A percentile compares a stretch with the other conserved stretches of the same genome.
These are phyloP conservation scores for Plutella xylostella DNA, from an alignment of 2,888 invertebrate species.

Conservation along the genomic window DNA sequence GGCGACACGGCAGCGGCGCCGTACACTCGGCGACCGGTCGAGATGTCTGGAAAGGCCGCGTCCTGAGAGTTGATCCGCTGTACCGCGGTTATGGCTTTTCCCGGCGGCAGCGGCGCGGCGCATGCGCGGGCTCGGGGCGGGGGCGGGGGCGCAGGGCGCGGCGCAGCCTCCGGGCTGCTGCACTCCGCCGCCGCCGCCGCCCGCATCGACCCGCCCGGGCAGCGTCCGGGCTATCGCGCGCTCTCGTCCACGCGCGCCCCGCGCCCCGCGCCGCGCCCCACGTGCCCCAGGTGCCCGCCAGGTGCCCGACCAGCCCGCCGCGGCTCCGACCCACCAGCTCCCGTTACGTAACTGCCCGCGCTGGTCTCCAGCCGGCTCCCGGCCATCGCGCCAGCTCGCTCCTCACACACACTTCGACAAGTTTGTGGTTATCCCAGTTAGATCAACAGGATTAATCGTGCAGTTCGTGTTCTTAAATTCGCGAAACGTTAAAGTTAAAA, in stretches of 20 bases:
- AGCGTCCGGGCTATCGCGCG: constrained; percentile 32
- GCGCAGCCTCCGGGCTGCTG: constrained; percentile 51
- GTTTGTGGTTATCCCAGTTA: too few species aligned
- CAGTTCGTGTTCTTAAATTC: too few species aligned
- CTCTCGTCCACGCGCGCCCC: constrained; percentile 38
- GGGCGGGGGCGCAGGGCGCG: constrained; percentile 37
- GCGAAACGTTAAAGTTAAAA: too few species aligned
- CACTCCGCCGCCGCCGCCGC: constrained; percentile 67
- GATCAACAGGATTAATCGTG: too few species aligned
- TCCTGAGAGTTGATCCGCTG: neutral
- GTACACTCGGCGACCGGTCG: neutral
- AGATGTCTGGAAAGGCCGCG: neutral
- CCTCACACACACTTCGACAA: too few species aligned
- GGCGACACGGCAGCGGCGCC: constrained; percentile 5
- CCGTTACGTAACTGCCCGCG: constrained; percentile 62
- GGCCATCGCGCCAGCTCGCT: constrained; percentile 49
- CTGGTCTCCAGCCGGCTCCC: constrained; percentile 32
- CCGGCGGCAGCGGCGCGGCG: constrained; percentile 17
- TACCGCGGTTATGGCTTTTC: neutral
- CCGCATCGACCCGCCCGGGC: constrained; percentile 64
- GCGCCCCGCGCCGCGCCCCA: constrained; percentile 28
- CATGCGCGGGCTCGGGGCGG: constrained; percentile 22
- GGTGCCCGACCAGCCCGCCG: constrained; percentile 21
- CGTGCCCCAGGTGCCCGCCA: constrained; percentile 36
- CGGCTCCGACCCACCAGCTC: constrained; percentile 3